Evolutionary conservation across 2,888 invertebrate species (phyloP).

Genomic region (Timandra comae): DNA sequence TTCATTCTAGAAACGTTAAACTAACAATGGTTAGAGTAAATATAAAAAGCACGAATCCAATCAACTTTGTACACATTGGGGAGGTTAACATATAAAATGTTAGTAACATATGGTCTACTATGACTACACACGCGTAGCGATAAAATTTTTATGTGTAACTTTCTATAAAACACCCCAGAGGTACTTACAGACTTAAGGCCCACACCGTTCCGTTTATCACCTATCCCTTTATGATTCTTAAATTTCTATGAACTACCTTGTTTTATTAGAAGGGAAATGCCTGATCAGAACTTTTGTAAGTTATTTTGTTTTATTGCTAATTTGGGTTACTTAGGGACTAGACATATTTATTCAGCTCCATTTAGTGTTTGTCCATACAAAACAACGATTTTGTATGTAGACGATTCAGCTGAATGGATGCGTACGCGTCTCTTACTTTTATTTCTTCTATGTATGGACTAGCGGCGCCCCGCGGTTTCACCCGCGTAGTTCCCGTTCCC

Average conservation of each 20-base stretch:
- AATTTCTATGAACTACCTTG: slow-evolving; percentile 58
- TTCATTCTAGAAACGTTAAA: slow-evolving; percentile 39
- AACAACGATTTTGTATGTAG: no score
- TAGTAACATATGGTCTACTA: slow-evolving; percentile 17
- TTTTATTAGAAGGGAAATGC: slow-evolving; percentile 5
- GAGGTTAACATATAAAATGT: slow-evolving; percentile 11
- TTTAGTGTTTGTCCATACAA: no score
- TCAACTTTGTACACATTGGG: slow-evolving; percentile 62
- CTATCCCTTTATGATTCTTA: slow-evolving; percentile 65
- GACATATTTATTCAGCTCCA: no score
- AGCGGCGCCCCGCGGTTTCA: no score
- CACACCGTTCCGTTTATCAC: slow-evolving; percentile 47
- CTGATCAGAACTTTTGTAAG: background rate
- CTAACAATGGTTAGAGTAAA: slow-evolving; percentile 54
- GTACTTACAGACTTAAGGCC: slow-evolving; percentile 47
- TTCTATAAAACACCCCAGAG: slow-evolving; percentile 55
- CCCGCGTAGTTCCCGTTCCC: no score
- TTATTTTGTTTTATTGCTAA: no score
- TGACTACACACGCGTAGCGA: slow-evolving; percentile 39
- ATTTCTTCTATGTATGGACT: no score
- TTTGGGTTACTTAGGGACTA: no score
- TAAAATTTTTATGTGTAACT: slow-evolving; percentile 55
- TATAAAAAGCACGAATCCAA: slow-evolving; percentile 71
- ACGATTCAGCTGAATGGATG: no score
- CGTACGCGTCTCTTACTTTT: no score